Base-by-base conservation (phyloP, 23 tunicate genomes). In the Oikopleura dioica region DNA sequence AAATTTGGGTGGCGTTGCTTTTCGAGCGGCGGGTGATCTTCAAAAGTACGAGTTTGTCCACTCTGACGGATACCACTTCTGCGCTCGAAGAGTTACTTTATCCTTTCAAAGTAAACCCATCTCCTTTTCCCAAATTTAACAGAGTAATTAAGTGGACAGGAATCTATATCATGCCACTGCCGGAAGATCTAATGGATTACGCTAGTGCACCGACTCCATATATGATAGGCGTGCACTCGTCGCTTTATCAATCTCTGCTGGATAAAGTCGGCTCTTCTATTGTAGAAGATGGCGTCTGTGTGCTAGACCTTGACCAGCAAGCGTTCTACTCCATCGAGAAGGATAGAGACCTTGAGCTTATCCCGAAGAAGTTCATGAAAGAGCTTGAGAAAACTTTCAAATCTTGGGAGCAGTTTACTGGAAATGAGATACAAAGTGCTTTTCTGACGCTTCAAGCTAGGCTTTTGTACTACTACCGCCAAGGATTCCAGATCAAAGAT, bases 71-170 rank as follows among this genome's bases (percentile, higher is more conserved):
- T 63, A 28, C 26, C 29, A 63, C 72, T 2, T 23, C 72, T 28
- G 72, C 72, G 16, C 29, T 63, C 33, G 72, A 63, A 63, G 72
- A 63, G 33, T 31, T 63, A 2, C 33, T 63, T 4, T 63, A 63
- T 63, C 72, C 72, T 2, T 63, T 63, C 72, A 63, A 63, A 31
- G 72, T 63, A n/a, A n/a, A n/a, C n/a, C n/a, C n/a, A n/a, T n/a
- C n/a, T n/a, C n/a, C n/a, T n/a, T n/a, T n/a, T n/a, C 55, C 55
- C 55, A 44, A 44, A 9, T 44, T 44, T n/a, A n/a, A n/a, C n/a
- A n/a, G n/a, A 9, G 16, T 44, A 44, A 12, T 63, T 63, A 12
- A 63, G 72, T 63, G 72, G 72, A 23, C 16, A 31, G 26, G 72
- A 12, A 63, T 63, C 26, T 63, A 63, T 63, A 63, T 63, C 2